Percentiles rank a stretch among this genome's conserved stretches.
phyloP scores from a whole-genome alignment of 2,888 invertebrate species.

The Spodoptera picta region DNA sequence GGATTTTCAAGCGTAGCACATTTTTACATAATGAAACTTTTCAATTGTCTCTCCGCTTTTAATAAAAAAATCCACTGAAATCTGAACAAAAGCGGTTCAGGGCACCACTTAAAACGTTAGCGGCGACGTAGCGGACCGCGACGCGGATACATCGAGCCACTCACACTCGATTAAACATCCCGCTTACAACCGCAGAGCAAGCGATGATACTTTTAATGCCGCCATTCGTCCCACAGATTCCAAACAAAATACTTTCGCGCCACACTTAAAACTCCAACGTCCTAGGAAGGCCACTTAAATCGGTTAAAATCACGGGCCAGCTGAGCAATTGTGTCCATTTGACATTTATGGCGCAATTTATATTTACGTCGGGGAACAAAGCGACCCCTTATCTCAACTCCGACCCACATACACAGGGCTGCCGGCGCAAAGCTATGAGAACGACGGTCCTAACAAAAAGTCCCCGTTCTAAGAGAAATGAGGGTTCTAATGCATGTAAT shows the following conservation, averaged over 20 bases:
- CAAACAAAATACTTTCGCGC: slow-evolving; percentile 35
- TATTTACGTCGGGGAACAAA: slow-evolving; percentile 73
- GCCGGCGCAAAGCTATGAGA: slow-evolving; percentile 33
- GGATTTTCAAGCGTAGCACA: no score
- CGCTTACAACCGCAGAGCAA: slow-evolving; percentile 24
- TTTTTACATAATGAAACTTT: slow-evolving; percentile 6
- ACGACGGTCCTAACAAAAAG: slow-evolving; percentile 38
- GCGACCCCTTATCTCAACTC: slow-evolving; percentile 64
- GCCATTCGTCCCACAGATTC: slow-evolving; percentile 25
- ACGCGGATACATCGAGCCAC: slow-evolving; percentile 29
- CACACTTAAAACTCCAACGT: slow-evolving; percentile 28
- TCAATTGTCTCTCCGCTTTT: slow-evolving; percentile 5
- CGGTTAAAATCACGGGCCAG: slow-evolving; percentile 63
- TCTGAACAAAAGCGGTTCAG: slow-evolving; percentile 32
- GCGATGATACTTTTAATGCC: slow-evolving; percentile 41
- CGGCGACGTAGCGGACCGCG: slow-evolving; percentile 33
- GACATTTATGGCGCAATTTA: slow-evolving; percentile 82
- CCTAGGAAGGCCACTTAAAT: slow-evolving; percentile 53
- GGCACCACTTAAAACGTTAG: slow-evolving; percentile 43
- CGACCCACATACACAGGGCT: slow-evolving; percentile 58
- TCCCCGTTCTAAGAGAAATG: slow-evolving; percentile 28
- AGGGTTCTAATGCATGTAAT: slow-evolving; percentile 43
- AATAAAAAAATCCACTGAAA: slow-evolving; percentile 12
- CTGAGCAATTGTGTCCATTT: slow-evolving; percentile 76
- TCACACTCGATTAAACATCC: slow-evolving; percentile 49